A percentile compares a stretch with the other conserved stretches of the same genome.
phyloP scores from a whole-genome alignment of 92 coral and sea anemone genomes.

The Hydrozoanthus gracilis region DNA sequence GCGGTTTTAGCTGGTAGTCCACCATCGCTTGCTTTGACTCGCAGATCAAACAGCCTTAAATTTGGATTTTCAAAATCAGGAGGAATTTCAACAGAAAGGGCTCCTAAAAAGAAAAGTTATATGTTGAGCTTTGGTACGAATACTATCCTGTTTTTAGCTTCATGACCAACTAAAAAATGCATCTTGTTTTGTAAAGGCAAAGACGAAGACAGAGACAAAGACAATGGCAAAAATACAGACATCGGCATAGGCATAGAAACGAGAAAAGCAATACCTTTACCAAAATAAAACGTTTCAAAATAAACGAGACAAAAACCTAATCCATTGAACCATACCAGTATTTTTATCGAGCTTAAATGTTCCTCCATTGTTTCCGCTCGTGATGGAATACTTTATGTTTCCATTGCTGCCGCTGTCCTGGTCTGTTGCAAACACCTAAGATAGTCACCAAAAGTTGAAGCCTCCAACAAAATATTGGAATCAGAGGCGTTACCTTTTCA shows the following conservation, averaged over 20 bases:
- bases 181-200: too few species aligned
- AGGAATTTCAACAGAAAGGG: constrained; percentile 55
- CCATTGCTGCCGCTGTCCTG: constrained; percentile 82
- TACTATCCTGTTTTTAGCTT: too few species aligned
- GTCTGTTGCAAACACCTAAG: constrained; percentile 82
- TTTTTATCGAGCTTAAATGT: constrained; percentile 55
- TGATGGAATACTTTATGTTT: constrained; percentile 58
- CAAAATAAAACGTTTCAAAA: too few species aligned
- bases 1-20: constrained; percentile 62
- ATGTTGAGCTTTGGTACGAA: neutral
- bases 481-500: too few species aligned
- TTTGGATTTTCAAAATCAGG: constrained; percentile 75
- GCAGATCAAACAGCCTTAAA: constrained; percentile 64
- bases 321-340: constrained; percentile 41
- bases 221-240: too few species aligned
- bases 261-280: too few species aligned
- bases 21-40: constrained; percentile 65
- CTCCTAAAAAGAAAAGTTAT: constrained; percentile 35
- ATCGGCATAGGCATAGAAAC: too few species aligned
- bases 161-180: too few species aligned
- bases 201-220: too few species aligned
- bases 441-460: neutral
- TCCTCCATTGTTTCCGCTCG: constrained; percentile 59
- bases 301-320: too few species aligned
- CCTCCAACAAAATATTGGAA: neutral